These are phyloP conservation scores for Colletes collaris DNA, from an alignment of 2,888 invertebrate genomes.

Conservation along the genomic window DNA sequence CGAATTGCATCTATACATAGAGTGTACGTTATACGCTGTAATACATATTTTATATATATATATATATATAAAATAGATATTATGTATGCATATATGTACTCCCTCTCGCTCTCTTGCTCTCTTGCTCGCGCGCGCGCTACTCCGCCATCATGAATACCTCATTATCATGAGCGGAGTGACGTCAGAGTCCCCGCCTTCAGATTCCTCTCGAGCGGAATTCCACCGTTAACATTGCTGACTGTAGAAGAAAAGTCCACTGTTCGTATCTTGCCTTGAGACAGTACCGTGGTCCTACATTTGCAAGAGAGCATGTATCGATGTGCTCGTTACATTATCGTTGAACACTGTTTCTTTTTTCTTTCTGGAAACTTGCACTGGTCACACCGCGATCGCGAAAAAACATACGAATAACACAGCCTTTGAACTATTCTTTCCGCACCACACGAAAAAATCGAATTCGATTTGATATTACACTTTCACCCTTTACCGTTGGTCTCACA, in stretches of 20 bases:
- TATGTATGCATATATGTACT: slow-evolving; percentile 1
- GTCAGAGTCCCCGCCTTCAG: slow-evolving; percentile 88
- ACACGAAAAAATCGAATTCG: slow-evolving; percentile 24
- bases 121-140: slow-evolving; percentile 83
- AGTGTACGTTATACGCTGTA: not conserved
- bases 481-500: slow-evolving; percentile 33
- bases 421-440: slow-evolving; percentile 15
- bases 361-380: slow-evolving; percentile 35
- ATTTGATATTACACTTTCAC: slow-evolving; percentile 41
- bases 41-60: slow-evolving; percentile 3
- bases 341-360: slow-evolving; percentile 27
- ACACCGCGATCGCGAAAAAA: slow-evolving; percentile 9
- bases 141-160: slow-evolving; percentile 94
- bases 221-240: slow-evolving; percentile 83
- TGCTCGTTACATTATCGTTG: slow-evolving; percentile 50
- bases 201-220: slow-evolving; percentile 84
- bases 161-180: slow-evolving; percentile 90
- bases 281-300: slow-evolving; percentile 57
- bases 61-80: slow-evolving; percentile 7
- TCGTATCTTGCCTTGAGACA: slow-evolving; percentile 60
- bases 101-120: slow-evolving; percentile 22
- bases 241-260: slow-evolving; percentile 63
- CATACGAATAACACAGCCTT: slow-evolving; percentile 26
- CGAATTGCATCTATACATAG: not conserved
- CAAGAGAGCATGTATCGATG: slow-evolving; percentile 47